Evolutionary conservation across 2,888 invertebrate species (phyloP).

Genomic region (Heliconius charithonia): DNA sequence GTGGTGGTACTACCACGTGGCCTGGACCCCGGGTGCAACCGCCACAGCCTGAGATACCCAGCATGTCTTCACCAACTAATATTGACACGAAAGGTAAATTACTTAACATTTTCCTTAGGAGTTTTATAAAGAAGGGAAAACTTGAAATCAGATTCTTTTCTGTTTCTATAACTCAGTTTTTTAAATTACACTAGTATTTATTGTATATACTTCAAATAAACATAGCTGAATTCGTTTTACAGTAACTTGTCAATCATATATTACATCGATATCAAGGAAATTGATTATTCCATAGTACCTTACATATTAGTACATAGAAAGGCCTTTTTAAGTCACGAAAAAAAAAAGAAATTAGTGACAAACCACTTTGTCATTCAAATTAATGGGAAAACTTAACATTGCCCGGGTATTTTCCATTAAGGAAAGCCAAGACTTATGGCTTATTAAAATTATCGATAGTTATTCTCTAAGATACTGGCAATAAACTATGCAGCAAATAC

Average conservation of each 20-base stretch:
- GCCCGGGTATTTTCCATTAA: background rate
- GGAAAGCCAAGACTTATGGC: slow-evolving; percentile 5
- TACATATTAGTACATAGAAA: background rate
- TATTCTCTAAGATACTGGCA: slow-evolving; percentile 13
- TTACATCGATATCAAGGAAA: background rate
- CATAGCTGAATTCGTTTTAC: background rate
- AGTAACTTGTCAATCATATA: background rate
- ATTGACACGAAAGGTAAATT: slow-evolving; percentile 80
- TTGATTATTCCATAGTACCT: background rate
- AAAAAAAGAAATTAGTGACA: background rate
- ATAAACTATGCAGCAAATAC: slow-evolving; percentile 13
- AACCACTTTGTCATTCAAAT: background rate
- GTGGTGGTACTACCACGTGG: slow-evolving; percentile 81
- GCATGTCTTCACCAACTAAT: slow-evolving; percentile 69
- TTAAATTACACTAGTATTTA: background rate
- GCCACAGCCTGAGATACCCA: slow-evolving; percentile 75
- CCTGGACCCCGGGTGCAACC: slow-evolving; percentile 82
- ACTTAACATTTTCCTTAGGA: background rate
- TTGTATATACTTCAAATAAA: background rate
- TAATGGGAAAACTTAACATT: background rate
- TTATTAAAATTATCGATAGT: slow-evolving; percentile 20
- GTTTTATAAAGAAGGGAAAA: background rate
- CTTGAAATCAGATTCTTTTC: background rate
- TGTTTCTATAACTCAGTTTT: background rate
- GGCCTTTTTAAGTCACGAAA: background rate